Conservation (phyloP, 2,113 vertebrate genomes). For the zebrafish (Danio rerio) region GRCz12tu NC_133181.1:32836001-32836500, state of each 20-base stretch:
- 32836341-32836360: slow-evolving; percentile 16
- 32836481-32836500: no score
- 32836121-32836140: background rate
- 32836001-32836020: no score
- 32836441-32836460: no score
- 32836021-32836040: no score
- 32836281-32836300: slow-evolving; percentile 8
- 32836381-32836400: background rate
- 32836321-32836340: background rate
- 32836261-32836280: slow-evolving; percentile 6
- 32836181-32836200: no score
- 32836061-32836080: background rate
- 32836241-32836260: slow-evolving; percentile 13
- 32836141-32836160: background rate
- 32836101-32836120: background rate
- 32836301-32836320: slow-evolving; percentile 33
- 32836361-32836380: slow-evolving; percentile 14
- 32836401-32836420: slow-evolving; percentile 10
- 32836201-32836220: background rate
- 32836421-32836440: background rate
- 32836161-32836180: no score
- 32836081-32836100: background rate
- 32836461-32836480: no score
- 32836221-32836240: slow-evolving; percentile 1
- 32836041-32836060: background rate